A percentile compares a stretch with the other conserved stretches of the same genome.
phyloP scores from a whole-genome alignment of 2,113 vertebrate species.

The Polypterus senegalus region DNA sequence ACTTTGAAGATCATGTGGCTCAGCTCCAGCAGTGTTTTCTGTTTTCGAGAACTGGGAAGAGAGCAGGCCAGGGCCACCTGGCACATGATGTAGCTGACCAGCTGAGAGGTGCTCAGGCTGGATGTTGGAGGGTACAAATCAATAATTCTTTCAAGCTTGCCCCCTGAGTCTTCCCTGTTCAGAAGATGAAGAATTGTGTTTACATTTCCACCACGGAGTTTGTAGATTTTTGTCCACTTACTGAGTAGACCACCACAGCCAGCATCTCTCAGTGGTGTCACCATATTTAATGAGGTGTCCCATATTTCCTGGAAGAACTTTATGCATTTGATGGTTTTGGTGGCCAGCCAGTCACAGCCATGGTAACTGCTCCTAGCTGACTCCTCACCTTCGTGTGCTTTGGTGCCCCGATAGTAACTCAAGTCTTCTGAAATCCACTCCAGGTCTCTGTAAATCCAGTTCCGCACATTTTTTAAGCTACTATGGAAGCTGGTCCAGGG shows the following conservation, averaged over 20 bases:
- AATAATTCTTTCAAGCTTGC: slow-evolving; percentile 41
- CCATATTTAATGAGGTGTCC: accelerated
- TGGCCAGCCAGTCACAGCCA: slow-evolving; percentile 47
- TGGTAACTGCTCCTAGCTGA: slow-evolving; percentile 26
- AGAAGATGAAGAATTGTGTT: slow-evolving; percentile 52
- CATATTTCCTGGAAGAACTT: slow-evolving; percentile 38
- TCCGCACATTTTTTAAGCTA: slow-evolving; percentile 42
- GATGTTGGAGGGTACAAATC: slow-evolving; percentile 35
- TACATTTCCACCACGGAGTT: slow-evolving; percentile 50
- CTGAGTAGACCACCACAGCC: slow-evolving; percentile 27
- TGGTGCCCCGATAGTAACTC: slow-evolving; percentile 63
- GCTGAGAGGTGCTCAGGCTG: slow-evolving; percentile 40
- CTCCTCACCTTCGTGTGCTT: slow-evolving; percentile 34
- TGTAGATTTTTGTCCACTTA: slow-evolving; percentile 49
- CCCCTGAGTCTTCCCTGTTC: slow-evolving; percentile 22
- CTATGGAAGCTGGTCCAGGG: slow-evolving; percentile 47
- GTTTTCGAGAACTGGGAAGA: slow-evolving; percentile 29
- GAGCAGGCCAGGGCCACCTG: slow-evolving; percentile 52
- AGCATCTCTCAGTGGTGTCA: slow-evolving; percentile 9
- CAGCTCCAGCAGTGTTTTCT: slow-evolving; percentile 39
- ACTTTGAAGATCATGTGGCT: slow-evolving; percentile 36
- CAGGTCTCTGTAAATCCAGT: slow-evolving; percentile 45
- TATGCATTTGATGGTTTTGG: slow-evolving; percentile 42
- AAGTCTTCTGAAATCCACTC: slow-evolving; percentile 65
- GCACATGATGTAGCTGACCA: slow-evolving; percentile 47